Evolutionary conservation across 2,797 vertebrate genomes (phyloP).

Genomic region (Pipistrellus pipistrellus): DNA sequence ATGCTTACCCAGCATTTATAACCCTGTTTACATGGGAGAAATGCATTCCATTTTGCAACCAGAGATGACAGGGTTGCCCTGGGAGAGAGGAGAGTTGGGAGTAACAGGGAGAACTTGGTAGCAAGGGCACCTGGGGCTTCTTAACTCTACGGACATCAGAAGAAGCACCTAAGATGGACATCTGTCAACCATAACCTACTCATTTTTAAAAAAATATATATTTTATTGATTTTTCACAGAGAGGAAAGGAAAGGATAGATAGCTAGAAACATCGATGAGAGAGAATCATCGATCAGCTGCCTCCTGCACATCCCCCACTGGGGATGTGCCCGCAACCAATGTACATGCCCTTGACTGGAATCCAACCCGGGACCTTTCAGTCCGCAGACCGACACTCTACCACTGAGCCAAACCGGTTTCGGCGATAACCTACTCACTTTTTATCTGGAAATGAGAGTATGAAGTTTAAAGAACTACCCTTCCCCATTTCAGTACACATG

Average conservation of each 20-base stretch:
- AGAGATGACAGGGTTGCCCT: neutral
- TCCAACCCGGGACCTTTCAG: no score
- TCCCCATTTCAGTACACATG: neutral
- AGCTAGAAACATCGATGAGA: no score
- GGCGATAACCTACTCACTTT: neutral
- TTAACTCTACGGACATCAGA: neutral
- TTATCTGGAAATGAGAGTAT: slow-evolving; percentile 25
- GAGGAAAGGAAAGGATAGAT: no score
- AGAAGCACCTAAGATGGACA: neutral
- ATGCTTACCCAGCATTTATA: slow-evolving; percentile 49
- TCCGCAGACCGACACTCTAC: no score
- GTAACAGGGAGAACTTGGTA: neutral
- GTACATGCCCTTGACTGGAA: no score
- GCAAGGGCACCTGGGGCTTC: neutral
- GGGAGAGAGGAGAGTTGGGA: neutral
- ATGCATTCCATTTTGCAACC: slow-evolving; percentile 53
- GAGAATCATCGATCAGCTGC: no score
- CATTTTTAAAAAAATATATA: no score
- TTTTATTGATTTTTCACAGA: no score
- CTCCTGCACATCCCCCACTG: no score
- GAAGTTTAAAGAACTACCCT: neutral
- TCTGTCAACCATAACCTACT: neutral
- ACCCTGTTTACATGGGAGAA: slow-evolving; percentile 3
- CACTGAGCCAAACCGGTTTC: no score
- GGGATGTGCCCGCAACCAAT: no score